Evolutionary conservation across 37 sponge, comb jelly and placozoan species (phyloP).

Genomic region (Halisarca cf. caerulea): DNA sequence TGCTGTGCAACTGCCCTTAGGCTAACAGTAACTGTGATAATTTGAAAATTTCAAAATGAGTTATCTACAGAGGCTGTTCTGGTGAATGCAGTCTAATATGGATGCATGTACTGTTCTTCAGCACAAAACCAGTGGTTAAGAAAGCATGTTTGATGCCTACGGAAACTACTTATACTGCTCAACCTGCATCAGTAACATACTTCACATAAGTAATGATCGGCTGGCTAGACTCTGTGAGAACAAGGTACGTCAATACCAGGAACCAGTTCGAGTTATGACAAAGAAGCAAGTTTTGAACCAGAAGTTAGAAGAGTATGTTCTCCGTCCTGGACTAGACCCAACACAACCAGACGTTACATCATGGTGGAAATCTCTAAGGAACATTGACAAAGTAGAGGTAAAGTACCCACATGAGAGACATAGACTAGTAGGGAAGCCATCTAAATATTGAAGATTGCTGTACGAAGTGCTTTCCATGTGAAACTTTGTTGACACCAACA

Average conservation of each 20-base stretch:
- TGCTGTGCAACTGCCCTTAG: too few species aligned
- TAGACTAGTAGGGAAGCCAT: constrained; percentile 4
- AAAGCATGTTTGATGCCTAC: neutral
- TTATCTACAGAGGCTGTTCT: neutral
- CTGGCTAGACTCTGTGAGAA: constrained; percentile 16
- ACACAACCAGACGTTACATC: neutral
- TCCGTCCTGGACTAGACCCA: constrained; percentile 13
- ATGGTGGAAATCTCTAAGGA: constrained; percentile 18
- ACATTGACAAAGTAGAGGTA: constrained; percentile 8
- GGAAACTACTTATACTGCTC: constrained; percentile 34
- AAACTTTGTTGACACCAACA: constrained; percentile 50
- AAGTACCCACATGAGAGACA: constrained; percentile 38
- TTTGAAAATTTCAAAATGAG: neutral
- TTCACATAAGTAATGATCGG: constrained; percentile 18
- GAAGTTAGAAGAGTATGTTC: constrained; percentile 10
- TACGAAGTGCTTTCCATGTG: constrained; percentile 33
- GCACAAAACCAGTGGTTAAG: constrained; percentile 26
- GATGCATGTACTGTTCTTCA: too few species aligned
- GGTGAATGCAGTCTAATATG: too few species aligned
- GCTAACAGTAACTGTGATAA: neutral
- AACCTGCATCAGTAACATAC: neutral
- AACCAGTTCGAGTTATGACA: constrained; percentile 17
- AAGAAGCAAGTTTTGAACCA: constrained; percentile 23
- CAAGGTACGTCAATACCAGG: constrained; percentile 18
- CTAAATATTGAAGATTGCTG: constrained; percentile 15